Conservation (phyloP, 2,888 invertebrate genomes). For the Tethea ocularis region DNA sequence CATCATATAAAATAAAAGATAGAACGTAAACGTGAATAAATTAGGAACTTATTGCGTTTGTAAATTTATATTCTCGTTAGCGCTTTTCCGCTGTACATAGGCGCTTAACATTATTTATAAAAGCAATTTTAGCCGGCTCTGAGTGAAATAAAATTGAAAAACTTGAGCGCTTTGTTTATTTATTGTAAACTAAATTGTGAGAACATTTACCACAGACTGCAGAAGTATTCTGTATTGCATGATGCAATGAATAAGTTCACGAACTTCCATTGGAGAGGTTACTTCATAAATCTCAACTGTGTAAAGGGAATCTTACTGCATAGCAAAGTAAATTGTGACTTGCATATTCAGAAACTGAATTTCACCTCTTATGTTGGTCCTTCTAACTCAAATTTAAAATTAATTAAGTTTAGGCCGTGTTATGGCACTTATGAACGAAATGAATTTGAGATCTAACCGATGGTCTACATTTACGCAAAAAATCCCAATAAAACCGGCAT, state of each 20-base stretch:
- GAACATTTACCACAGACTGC: background rate
- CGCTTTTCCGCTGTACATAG: slow-evolving; percentile 12
- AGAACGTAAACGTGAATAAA: background rate
- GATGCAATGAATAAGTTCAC: background rate
- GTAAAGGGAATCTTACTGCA: background rate
- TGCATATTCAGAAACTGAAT: background rate
- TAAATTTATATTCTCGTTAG: slow-evolving; percentile 8
- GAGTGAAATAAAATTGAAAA: slow-evolving; percentile 1
- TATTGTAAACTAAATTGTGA: background rate
- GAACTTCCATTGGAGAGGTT: background rate
- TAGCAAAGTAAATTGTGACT: background rate
- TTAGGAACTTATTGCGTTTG: background rate
- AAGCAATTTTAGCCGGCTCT: slow-evolving; percentile 13
- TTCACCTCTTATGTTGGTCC: too few relatives aligned
- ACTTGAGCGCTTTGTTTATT: background rate
- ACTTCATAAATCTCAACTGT: background rate
- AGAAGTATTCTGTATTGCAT: background rate
- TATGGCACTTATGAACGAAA: too few relatives aligned
- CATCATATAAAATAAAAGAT: background rate
- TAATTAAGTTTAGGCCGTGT: too few relatives aligned
- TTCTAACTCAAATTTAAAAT: too few relatives aligned
- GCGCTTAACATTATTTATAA: slow-evolving; percentile 17
- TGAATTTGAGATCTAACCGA: background rate
- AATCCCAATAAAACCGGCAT: background rate
- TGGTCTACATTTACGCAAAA: background rate